These are phyloP conservation scores for Menidia beryllina DNA, from an alignment of 2,113 vertebrate genomes.

Conservation along the genomic window DNA sequence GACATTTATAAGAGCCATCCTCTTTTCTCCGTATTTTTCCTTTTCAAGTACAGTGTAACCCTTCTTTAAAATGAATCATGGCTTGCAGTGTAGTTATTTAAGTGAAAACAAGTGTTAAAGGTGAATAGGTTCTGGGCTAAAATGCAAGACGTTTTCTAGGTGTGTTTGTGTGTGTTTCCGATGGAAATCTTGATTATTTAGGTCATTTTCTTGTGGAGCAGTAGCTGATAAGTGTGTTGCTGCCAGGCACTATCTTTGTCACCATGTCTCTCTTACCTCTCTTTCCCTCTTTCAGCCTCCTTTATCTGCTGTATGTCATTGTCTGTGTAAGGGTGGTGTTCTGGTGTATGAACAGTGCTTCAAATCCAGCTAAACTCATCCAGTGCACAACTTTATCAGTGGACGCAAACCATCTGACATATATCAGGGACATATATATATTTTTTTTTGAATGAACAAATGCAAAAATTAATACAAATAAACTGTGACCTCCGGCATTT, in stretches of 20 bases:
- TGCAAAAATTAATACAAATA: conserved; percentile 2
- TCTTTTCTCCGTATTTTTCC: neutral
- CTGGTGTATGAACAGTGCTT: conserved; percentile 54
- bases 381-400: neutral
- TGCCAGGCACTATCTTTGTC: conserved; percentile 79
- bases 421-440: neutral
- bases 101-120: conserved; percentile 52
- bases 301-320: conserved; percentile 68
- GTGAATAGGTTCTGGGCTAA: conserved; percentile 45
- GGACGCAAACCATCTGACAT: neutral
- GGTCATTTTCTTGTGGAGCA: conserved; percentile 78
- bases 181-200: conserved; percentile 84
- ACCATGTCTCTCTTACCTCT: conserved; percentile 62
- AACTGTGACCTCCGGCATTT: conserved; percentile 48
- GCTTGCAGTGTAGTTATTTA: conserved; percentile 33
- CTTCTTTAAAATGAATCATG: conserved; percentile 1
- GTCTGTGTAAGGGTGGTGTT: conserved; percentile 62
- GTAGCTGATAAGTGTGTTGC: conserved; percentile 80
- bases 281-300: conserved; percentile 48
- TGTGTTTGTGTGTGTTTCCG: conserved; percentile 59
- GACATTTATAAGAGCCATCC: neutral
- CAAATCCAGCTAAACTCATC: conserved; percentile 40
- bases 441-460: conserved; percentile 18
- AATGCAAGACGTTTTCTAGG: conserved; percentile 27
- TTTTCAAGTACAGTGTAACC: neutral